Base-by-base conservation (phyloP, 1,140 invertebrate species). In the Drosophila jambulina region DNA sequence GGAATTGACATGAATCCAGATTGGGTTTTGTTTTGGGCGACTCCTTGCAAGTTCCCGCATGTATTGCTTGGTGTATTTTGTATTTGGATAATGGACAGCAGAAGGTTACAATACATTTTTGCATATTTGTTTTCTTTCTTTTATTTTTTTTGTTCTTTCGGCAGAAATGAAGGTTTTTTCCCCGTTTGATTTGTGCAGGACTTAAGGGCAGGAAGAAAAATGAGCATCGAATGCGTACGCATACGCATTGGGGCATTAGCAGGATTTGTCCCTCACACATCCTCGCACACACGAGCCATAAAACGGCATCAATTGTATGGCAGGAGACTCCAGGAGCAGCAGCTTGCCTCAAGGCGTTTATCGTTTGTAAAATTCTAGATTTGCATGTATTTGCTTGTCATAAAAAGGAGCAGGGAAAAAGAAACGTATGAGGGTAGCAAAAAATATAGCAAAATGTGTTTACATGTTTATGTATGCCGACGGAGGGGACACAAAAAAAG, bases 291-390 rank as follows among this genome's bases (percentile, higher is more conserved):
- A 67, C 32, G 48, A 34, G 65, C 54, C 57, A 83, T 67, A 82
- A 83, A 88, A 63, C 68, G 84, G 77, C 84, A 88, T 87, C 86
- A 88, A 88, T 88, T 83, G 84, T 88, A 53, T 61, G 71, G 49
- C 46, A 70, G 51, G 54, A 56, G 56, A 42, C 36, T 36, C 65
- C 42, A 23, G 53, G 43, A 76, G 71, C 62, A 77, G 83, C 84
- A 88, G 85, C 84, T 88, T 88, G 84, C 81, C 84, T 80, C 85
- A 78, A 90, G 85, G 80, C 84, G 85, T 88, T 88, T 88, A 88
- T 88, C 84, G 84, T 88, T 90, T 88, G 84, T 84, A 90, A 88
- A 90, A 88, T 88, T 88, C 84, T 76, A 84, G 84, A 88, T 88
- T 88, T 90, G 84, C 84, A 88, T 88, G 84, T 87, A 88, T 88